These are phyloP conservation scores for Lerema accius DNA, from an alignment of 1,140 invertebrate species.

Conservation along the genomic window DNA sequence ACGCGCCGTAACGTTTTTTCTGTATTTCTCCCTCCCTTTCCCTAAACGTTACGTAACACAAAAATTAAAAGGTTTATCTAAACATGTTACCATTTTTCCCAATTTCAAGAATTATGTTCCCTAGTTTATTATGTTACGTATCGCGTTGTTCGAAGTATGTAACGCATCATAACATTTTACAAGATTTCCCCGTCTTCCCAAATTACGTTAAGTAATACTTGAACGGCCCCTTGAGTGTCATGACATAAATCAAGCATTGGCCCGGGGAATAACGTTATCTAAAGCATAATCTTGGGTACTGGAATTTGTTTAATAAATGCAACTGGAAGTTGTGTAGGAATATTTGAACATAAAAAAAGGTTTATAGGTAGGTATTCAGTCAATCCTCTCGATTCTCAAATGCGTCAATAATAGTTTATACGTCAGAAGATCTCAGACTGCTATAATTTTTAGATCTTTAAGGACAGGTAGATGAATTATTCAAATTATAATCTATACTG, in stretches of 20 bases:
- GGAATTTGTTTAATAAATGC: conserved; percentile 39
- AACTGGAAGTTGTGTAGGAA: neutral
- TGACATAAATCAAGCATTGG: conserved; percentile 49
- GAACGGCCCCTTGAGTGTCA: no score
- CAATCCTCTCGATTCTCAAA: neutral
- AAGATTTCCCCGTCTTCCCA: no score
- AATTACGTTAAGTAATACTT: no score
- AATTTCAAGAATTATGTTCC: no score
- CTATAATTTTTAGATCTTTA: conserved; percentile 59
- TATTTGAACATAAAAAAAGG: neutral
- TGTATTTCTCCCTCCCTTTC: no score
- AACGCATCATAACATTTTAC: no score
- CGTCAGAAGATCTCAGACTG: conserved; percentile 49
- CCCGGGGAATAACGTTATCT: conserved; percentile 41
- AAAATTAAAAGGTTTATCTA: no score
- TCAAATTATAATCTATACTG: conserved; percentile 59
- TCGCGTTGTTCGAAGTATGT: no score
- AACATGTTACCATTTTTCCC: no score
- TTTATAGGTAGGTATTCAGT: neutral
- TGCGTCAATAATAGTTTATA: conserved; percentile 8
- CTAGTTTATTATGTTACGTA: no score
- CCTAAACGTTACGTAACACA: no score
- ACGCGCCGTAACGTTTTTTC: no score
- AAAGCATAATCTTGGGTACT: conserved; percentile 40
- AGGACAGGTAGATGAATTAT: conserved; percentile 67